phyloP scores from a whole-genome alignment of 2,113 vertebrate genomes.

The Turnix velox region DNA sequence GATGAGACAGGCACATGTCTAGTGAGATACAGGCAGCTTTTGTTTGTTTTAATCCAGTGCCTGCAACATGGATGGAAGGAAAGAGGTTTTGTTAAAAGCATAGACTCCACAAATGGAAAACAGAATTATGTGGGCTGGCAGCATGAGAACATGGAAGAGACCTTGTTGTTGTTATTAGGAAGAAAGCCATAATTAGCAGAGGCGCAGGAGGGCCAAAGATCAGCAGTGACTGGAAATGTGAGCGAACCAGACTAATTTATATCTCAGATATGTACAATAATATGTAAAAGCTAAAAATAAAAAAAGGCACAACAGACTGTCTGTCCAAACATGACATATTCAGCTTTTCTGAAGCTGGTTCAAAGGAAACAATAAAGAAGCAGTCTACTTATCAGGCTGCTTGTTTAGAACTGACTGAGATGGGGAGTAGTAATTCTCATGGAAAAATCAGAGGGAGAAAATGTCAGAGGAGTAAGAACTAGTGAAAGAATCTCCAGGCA shows the following conservation, averaged over 20 bases:
- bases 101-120: not conserved
- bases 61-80: not conserved
- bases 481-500: not conserved
- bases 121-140: not conserved
- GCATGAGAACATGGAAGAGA: not conserved
- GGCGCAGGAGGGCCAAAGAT: not conserved
- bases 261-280: not conserved
- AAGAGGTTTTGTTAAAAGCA: not conserved
- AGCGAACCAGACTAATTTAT: not conserved
- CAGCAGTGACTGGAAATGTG: not conserved
- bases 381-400: not conserved
- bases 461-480: not conserved
- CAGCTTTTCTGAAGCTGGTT: not conserved
- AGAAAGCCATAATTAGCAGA: not conserved
- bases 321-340: not conserved
- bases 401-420: not conserved
- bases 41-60: not conserved
- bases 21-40: not conserved
- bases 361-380: not conserved
- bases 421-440: not conserved
- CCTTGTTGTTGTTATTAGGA: not conserved
- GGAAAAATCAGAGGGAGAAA: not conserved
- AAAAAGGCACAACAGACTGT: not conserved
- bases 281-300: not conserved
- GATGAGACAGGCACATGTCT: not conserved